Conservation (phyloP, 2,113 vertebrate species). For the Sylvilagus bachmani region DNA sequence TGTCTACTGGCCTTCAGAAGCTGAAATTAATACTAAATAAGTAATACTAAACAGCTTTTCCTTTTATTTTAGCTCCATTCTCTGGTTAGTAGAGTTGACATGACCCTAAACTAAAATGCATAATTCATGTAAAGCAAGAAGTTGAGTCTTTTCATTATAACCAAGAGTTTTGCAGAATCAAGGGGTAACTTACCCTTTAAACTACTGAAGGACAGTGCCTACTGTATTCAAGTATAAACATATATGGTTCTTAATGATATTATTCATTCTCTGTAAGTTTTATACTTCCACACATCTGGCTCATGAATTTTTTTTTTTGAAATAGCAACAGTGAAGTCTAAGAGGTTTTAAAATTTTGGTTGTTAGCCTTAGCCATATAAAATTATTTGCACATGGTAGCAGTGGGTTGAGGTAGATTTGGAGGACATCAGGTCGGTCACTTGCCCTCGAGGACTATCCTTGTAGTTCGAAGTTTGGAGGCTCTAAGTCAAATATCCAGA, state of each 20-base stretch:
- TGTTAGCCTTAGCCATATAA: constrained; percentile 51
- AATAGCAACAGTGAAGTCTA: not conserved
- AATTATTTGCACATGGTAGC: not conserved
- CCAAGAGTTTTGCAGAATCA: constrained; percentile 7
- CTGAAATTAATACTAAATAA: constrained; percentile 39
- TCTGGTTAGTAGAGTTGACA: not conserved
- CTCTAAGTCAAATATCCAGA: constrained; percentile 34
- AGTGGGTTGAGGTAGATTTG: not conserved
- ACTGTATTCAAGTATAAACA: not conserved
- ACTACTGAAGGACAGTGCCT: not conserved
- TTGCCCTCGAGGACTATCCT: not conserved
- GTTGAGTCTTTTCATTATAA: not conserved
- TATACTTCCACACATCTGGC: not conserved
- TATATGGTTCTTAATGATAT: not conserved
- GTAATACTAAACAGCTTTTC: not conserved
- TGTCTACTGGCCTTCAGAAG: not conserved
- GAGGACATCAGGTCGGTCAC: not conserved
- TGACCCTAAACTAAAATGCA: constrained; percentile 43
- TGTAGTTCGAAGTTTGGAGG: constrained; percentile 7
- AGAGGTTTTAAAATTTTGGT: constrained; percentile 33
- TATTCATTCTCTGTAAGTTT: constrained; percentile 10
- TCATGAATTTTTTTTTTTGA: constrained; percentile 57
- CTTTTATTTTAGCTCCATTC: not conserved
- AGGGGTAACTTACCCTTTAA: not conserved
- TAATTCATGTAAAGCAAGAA: constrained; percentile 8